Evolutionary conservation across 2,113 vertebrate species (phyloP), one percentile per base, ranked within the genome.

Genomic region (Crypturellus undulatus): DNA sequence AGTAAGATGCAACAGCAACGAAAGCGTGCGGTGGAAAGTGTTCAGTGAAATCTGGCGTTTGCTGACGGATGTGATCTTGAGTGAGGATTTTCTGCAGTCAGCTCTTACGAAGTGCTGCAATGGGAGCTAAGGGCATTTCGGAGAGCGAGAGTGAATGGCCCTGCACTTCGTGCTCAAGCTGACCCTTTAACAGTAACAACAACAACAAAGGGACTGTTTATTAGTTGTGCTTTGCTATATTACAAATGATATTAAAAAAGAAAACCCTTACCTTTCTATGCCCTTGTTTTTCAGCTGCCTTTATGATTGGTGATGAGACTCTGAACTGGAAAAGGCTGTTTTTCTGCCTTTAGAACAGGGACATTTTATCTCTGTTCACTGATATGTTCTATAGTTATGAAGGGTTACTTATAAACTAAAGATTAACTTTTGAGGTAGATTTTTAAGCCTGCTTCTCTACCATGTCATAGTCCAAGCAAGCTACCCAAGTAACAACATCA

Each of bases 1-100:
- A 63, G 24, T 2, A 26, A 40, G 16, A 6, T 2, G 5, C 56
- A 52, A 49, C 16, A 76, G n/a, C 59, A 72, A 40, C 4, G 13
- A 34, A 30, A 47, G 4, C 9, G 0, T 11, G 30, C 30, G 40
- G 18, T 36, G 15, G 24, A 34, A 30, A 52, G 4, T 8, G 0
- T 11, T n/a, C 30, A 34, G 18, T 36, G 15, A 20, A 34, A 3
- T n/a, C n/a, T 70, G 59, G 54, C 45, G 10, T 30, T 51, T 21
- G 49, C 64, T 83, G 45, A n/a, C 51, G 79, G 59, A 12, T n/a
- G 59, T 49, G 36, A 38, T 0, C 2, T n/a, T 63, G 20, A 4
- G 9, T 15, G 17, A 20, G 22, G 2, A 25, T 62, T 38, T 56
- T 59, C 80, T 93, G 52, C 71, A 58, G 21, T 5, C 49, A 25